Conservation (phyloP, 2,113 vertebrate genomes). For the Clinocottus analis region DNA sequence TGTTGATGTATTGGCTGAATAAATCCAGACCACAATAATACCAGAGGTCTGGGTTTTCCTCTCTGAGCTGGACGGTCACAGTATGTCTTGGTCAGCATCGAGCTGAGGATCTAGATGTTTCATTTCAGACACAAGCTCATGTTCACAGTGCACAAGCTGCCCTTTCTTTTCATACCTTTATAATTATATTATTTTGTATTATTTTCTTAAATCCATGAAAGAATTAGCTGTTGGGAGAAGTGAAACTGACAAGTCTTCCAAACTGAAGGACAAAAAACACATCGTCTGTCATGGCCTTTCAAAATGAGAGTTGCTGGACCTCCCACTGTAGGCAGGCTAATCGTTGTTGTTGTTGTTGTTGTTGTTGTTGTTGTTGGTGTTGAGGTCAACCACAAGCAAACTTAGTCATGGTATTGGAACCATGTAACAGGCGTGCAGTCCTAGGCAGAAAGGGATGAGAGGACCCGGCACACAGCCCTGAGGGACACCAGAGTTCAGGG, state of each 20-base stretch:
- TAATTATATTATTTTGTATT: neutral
- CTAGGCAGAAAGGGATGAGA: neutral
- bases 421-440: neutral
- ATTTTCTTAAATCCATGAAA: neutral
- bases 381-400: neutral
- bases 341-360: too few species aligned
- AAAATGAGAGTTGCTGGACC: neutral
- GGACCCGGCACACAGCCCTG: neutral
- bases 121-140: neutral
- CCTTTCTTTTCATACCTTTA: neutral
- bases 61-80: neutral
- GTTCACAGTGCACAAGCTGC: neutral
- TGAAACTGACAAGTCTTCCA: neutral
- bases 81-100: neutral
- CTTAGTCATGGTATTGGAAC: neutral
- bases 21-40: slow-evolving; percentile 5
- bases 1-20: slow-evolving; percentile 39
- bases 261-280: neutral
- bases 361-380: too few species aligned
- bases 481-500: neutral
- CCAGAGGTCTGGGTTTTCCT: neutral
- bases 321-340: neutral
- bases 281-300: neutral
- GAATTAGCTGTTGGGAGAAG: neutral
- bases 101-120: neutral